Evolutionary conservation across 2,113 vertebrate species (phyloP).

Genomic region (Etheostoma spectabile): DNA sequence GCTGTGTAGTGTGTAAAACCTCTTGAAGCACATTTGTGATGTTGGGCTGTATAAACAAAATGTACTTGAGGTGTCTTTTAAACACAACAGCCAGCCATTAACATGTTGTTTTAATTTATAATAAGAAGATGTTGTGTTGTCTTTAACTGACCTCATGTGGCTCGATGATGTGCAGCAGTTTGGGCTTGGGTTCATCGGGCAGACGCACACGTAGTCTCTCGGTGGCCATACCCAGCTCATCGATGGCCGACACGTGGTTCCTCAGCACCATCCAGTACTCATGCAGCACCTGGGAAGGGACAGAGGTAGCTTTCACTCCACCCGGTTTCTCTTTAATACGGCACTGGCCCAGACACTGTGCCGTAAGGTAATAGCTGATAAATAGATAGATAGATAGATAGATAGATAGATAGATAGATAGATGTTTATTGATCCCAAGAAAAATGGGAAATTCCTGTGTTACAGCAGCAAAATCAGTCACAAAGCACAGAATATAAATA

Average conservation of each 20-base stretch:
- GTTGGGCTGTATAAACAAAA: no score
- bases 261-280: conserved; percentile 99
- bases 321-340: neutral
- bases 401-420: no score
- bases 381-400: no score
- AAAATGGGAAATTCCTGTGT: no score
- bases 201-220: conserved; percentile 93
- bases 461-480: no score
- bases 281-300: conserved; percentile 87
- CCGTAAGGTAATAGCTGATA: no score
- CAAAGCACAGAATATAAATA: no score
- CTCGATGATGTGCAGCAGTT: conserved; percentile 95
- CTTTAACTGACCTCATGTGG: conserved; percentile 89
- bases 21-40: neutral
- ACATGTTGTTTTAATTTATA: neutral
- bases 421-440: no score
- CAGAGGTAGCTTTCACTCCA: neutral
- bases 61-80: no score
- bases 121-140: neutral
- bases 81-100: neutral
- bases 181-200: conserved; percentile 94
- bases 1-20: neutral
- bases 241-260: conserved; percentile 96
- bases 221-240: conserved; percentile 98
- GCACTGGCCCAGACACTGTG: no score